Evolutionary conservation across 2,888 invertebrate species (phyloP), one percentile per base, ranked within the genome.

Genomic region (Athalia circularis): DNA sequence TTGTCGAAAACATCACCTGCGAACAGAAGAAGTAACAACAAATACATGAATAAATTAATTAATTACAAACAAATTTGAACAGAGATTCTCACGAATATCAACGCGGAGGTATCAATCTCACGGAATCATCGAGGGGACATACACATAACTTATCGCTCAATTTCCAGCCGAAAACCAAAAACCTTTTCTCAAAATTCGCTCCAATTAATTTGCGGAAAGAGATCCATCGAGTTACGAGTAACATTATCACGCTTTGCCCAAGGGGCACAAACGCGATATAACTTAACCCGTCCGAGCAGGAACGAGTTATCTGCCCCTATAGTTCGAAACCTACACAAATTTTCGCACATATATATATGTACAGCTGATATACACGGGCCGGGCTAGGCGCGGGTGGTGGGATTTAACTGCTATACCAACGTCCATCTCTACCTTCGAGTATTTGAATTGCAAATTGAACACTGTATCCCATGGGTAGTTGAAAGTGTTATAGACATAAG

Each of bases 1-100:
- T 78, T 57, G 64, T 64, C 78, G 78, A 57, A 64, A 62, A 62
- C 78, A 78, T 78, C 78, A 78, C 78, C 78, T 78, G 61, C 11
- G 9, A 48, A 78, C 7, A 74, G 54, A 62, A 29, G 7, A 61
- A 78, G 48, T 48, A 67, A 15, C 6, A 48, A 50, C 5, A 43
- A 5, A 5, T 43, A 67, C 1, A 67, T 6, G 15, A 45, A 29
- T 29, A 8, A 11, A 54, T 54, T 4, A 54, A 54, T 54, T 11
- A 54, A 11, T 4, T n/a, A n/a, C 54, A 11, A 11, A 62, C 62
- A 62, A 72, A 57, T 45, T 72, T n/a, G 64, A 29, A 29, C 64
- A 43, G 2, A 29, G n/a, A 64, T 43, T 64, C 29, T 7, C 62
- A 62, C 15, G 11, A 9, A 6, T 47, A 47, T 45, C 47, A 8